Percentiles rank a stretch among this genome's conserved stretches.
Evolutionary conservation across 2,113 vertebrate species (phyloP).

Genomic region (Triplophysa rosa): DNA sequence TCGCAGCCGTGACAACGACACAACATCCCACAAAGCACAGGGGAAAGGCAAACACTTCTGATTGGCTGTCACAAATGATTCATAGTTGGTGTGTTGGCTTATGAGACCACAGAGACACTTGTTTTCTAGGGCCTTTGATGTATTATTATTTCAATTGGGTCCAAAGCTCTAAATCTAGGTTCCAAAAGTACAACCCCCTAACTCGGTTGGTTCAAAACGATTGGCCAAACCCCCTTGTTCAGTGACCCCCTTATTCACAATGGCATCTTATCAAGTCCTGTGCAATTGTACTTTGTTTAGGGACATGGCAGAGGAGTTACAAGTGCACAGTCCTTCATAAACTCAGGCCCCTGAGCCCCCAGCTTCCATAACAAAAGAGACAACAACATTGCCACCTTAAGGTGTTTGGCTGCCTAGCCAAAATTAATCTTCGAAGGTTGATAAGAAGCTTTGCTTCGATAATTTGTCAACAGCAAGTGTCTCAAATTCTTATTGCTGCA

Average conservation of each 20-base stretch:
- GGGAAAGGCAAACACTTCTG: slow-evolving; percentile 50
- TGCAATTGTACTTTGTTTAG: slow-evolving; percentile 47
- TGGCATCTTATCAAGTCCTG: slow-evolving; percentile 65
- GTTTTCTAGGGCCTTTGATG: slow-evolving; percentile 69
- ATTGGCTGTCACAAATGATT: slow-evolving; percentile 59
- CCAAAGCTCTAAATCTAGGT: slow-evolving; percentile 46
- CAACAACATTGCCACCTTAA: slow-evolving; percentile 67
- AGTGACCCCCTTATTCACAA: slow-evolving; percentile 58
- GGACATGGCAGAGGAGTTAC: not conserved
- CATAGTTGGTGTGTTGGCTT: slow-evolving; percentile 60
- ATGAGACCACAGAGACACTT: slow-evolving; percentile 63
- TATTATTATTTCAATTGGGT: slow-evolving; percentile 70
- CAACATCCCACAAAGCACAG: slow-evolving; percentile 60
- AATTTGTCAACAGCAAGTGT: slow-evolving; percentile 65
- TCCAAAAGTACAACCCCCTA: slow-evolving; percentile 7
- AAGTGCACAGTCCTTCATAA: not conserved
- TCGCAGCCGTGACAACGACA: slow-evolving; percentile 40
- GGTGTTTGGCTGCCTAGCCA: slow-evolving; percentile 60
- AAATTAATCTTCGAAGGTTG: slow-evolving; percentile 68
- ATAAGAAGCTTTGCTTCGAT: slow-evolving; percentile 72
- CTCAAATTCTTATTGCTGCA: slow-evolving; percentile 66
- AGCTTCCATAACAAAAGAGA: slow-evolving; percentile 62
- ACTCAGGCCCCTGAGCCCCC: not conserved
- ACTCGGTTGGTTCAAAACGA: slow-evolving; percentile 11
- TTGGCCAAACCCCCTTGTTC: slow-evolving; percentile 16